phyloP scores from a whole-genome alignment of 2,888 invertebrate genomes.

The Cryptus armator region DNA sequence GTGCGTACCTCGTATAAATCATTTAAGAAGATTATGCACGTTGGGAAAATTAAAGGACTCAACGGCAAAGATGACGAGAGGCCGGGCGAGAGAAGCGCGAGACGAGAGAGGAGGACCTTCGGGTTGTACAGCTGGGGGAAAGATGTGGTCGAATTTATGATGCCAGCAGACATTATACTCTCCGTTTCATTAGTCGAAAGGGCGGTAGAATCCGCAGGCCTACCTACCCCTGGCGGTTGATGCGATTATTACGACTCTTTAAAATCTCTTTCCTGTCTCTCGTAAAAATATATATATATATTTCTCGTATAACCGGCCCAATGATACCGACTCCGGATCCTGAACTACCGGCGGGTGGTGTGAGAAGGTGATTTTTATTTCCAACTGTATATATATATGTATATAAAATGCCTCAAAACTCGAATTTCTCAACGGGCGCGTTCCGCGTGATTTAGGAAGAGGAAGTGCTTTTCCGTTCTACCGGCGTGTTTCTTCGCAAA shows the following conservation, averaged over 20 bases:
- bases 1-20: conserved; percentile 70
- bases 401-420: conserved; percentile 1
- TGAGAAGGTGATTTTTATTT: conserved; percentile 50
- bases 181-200: conserved; percentile 62
- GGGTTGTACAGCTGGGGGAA: conserved; percentile 5
- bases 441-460: conserved; percentile 50
- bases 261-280: conserved; percentile 40
- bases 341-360: background rate
- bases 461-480: conserved; percentile 35
- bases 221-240: conserved; percentile 45
- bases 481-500: conserved; percentile 40
- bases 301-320: conserved; percentile 11
- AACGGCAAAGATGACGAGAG: conserved; percentile 38
- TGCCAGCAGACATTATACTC: conserved; percentile 60
- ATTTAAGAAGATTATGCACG: conserved; percentile 76
- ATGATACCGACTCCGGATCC: conserved; percentile 9
- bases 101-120: background rate
- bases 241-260: conserved; percentile 61
- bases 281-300: conserved; percentile 25
- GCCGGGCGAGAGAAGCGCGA: background rate
- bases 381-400: background rate
- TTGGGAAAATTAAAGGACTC: conserved; percentile 72
- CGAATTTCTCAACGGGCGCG: conserved; percentile 63
- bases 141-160: conserved; percentile 58
- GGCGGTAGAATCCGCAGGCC: conserved; percentile 30